A percentile compares a stretch with the other conserved stretches of the same genome.
Evolutionary conservation across 2,113 vertebrate species (phyloP).

Genomic region (Polypterus bichir): DNA sequence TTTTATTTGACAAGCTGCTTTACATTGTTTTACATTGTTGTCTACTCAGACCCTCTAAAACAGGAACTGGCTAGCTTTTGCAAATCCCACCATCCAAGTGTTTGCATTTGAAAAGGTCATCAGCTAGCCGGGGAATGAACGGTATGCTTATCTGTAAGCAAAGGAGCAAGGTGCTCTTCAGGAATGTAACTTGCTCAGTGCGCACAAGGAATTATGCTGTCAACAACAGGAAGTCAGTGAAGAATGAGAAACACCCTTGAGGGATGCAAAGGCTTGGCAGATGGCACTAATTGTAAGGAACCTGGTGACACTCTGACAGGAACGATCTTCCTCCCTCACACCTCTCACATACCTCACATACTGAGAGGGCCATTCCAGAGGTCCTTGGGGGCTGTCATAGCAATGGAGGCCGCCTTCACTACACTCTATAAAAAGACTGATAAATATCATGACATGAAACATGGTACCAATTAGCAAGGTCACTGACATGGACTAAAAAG

Average conservation of each 20-base stretch:
- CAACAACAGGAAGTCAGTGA: constrained; percentile 69
- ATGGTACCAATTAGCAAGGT: constrained; percentile 34
- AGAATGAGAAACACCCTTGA: constrained; percentile 44
- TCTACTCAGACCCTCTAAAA: neutral
- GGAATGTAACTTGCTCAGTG: constrained; percentile 38
- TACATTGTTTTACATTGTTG: no score
- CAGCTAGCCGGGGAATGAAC: constrained; percentile 22
- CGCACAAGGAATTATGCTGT: constrained; percentile 60
- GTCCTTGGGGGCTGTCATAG: constrained; percentile 51
- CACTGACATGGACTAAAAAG: constrained; percentile 31
- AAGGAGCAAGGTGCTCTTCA: constrained; percentile 21
- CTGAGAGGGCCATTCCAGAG: constrained; percentile 47
- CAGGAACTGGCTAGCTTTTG: neutral
- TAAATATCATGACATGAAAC: constrained; percentile 32
- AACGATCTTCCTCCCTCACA: constrained; percentile 57
- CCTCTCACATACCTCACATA: constrained; percentile 62
- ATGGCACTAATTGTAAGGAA: constrained; percentile 61
- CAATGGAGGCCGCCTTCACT: constrained; percentile 32
- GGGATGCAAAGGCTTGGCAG: constrained; percentile 51
- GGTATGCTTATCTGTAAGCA: constrained; percentile 23
- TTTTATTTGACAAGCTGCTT: no score
- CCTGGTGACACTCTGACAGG: constrained; percentile 54
- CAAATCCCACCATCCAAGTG: constrained; percentile 4
- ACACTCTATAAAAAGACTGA: constrained; percentile 41
- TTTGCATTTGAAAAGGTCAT: constrained; percentile 29